Conservation (phyloP, 2,113 vertebrate genomes). For the Myotis yumanensis region DNA sequence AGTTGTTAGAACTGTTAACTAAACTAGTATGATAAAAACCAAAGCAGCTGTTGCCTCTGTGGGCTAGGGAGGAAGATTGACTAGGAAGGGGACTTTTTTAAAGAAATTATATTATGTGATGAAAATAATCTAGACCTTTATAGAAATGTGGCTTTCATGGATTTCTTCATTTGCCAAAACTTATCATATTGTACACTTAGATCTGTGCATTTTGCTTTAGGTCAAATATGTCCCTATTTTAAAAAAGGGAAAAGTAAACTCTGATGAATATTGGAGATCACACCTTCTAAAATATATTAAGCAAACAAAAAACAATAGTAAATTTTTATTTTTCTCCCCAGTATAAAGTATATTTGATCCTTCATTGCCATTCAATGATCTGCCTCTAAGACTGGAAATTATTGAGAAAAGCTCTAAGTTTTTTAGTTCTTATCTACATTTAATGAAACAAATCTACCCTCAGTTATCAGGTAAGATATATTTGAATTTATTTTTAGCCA, state of each 20-base stretch:
- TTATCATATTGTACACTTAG: neutral
- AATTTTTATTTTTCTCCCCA: neutral
- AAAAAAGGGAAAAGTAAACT: neutral
- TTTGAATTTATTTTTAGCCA: neutral
- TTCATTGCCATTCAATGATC: neutral
- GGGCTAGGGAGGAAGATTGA: rapidly evolving
- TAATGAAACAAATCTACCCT: neutral
- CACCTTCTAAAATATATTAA: slow-evolving; percentile 15
- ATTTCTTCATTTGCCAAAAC: neutral
- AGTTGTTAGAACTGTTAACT: neutral
- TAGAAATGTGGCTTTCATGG: neutral
- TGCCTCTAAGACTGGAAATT: neutral
- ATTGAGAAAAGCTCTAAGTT: neutral
- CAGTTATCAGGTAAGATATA: neutral
- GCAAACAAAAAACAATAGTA: neutral
- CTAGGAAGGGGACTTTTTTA: neutral
- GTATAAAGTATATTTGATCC: neutral
- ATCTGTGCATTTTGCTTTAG: neutral
- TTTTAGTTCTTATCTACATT: neutral
- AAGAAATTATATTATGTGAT: neutral
- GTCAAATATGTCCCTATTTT: neutral
- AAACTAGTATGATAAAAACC: neutral
- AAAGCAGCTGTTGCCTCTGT: neutral
- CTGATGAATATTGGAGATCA: neutral
- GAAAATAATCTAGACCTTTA: neutral